phyloP scores from a whole-genome alignment of 2,888 invertebrate species.

The Timema cristinae region DNA sequence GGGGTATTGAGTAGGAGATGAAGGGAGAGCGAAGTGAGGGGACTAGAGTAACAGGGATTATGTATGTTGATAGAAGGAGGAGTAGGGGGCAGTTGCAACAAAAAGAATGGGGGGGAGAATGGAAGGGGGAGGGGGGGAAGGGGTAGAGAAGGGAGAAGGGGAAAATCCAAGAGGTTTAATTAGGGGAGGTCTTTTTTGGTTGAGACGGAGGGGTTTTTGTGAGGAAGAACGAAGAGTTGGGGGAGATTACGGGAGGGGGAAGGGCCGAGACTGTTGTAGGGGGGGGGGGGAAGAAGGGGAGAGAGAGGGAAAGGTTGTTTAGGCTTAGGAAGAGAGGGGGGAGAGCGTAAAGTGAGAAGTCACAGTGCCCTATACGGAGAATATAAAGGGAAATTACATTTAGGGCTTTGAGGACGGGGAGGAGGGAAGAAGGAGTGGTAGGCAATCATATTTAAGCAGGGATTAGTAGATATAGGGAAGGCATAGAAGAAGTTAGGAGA shows the following conservation, averaged over 20 bases:
- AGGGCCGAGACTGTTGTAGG: not conserved
- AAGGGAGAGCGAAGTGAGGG: too few species aligned
- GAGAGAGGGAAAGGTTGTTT: not conserved
- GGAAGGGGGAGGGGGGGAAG: not conserved
- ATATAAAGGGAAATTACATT: not conserved
- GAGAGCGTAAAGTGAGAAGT: too few species aligned
- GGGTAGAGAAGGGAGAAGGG: slow-evolving; percentile 5
- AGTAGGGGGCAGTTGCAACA: too few species aligned
- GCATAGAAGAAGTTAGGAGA: not conserved
- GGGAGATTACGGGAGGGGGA: not conserved
- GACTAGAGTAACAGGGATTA: too few species aligned
- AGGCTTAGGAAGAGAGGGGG: not conserved
- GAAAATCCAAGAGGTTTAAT: not conserved
- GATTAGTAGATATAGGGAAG: not conserved
- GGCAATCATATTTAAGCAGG: not conserved
- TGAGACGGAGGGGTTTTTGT: not conserved
- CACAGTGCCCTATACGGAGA: too few species aligned
- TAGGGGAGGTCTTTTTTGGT: not conserved
- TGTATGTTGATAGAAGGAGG: too few species aligned
- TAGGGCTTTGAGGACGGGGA: not conserved
- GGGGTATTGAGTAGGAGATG: too few species aligned
- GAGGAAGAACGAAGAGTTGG: not conserved
- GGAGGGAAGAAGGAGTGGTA: not conserved
- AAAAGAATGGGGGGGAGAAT: not conserved
- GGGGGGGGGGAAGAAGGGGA: not conserved